Conservation (phyloP, 2,888 invertebrate genomes). For the Heteropelma amictum region DNA sequence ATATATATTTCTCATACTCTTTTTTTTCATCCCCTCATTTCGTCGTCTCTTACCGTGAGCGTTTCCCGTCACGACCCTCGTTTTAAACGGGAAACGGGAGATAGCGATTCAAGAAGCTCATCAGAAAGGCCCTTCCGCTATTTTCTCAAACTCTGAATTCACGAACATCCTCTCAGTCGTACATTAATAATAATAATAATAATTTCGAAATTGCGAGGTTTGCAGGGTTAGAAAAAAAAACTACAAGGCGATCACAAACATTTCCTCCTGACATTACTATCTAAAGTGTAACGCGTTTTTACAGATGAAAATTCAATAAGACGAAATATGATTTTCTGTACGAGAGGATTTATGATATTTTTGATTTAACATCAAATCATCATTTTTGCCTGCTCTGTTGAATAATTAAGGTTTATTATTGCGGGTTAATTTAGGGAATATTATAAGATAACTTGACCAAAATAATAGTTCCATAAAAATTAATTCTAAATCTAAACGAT, state of each 20-base stretch:
- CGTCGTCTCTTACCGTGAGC: conserved; percentile 13
- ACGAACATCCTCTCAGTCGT: background rate
- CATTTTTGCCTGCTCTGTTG: too few species aligned
- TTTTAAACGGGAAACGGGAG: conserved; percentile 55
- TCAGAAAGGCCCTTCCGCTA: conserved; percentile 60
- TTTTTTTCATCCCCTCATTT: conserved; percentile 9
- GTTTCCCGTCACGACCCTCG: conserved; percentile 38
- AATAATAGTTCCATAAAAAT: too few species aligned
- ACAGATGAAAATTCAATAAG: too few species aligned
- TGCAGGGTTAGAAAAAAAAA: background rate
- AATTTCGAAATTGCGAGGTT: conserved; percentile 3
- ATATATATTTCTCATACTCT: conserved; percentile 53
- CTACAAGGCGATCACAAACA: conserved; percentile 13
- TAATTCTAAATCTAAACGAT: too few species aligned
- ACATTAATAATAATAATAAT: too few species aligned
- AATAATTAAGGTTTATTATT: too few species aligned
- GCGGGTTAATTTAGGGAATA: too few species aligned
- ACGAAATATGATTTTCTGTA: too few species aligned
- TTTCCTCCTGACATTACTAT: background rate
- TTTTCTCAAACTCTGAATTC: conserved; percentile 49
- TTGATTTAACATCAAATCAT: too few species aligned
- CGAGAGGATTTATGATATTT: too few species aligned
- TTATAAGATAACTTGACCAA: too few species aligned
- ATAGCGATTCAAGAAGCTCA: conserved; percentile 67
- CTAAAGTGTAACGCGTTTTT: too few species aligned